Conservation (phyloP, 64 coral and sea anemone species). For the Stylophora pistillata region DNA sequence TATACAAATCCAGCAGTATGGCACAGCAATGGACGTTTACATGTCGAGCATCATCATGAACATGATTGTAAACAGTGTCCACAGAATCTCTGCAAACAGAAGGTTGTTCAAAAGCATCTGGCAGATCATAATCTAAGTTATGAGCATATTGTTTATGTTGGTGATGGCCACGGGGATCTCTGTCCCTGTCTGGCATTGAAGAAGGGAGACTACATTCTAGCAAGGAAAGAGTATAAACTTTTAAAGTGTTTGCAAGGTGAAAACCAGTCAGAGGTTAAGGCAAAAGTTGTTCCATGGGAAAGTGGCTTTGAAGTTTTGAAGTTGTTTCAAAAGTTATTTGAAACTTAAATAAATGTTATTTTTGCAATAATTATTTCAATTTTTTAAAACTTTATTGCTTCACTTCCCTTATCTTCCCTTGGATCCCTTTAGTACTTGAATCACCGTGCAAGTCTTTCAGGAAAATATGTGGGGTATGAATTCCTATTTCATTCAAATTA, state of each 20-base stretch:
- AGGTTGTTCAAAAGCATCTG: conserved; percentile 54
- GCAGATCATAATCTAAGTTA: conserved; percentile 26
- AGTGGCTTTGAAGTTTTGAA: conserved; percentile 85
- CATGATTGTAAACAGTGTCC: conserved; percentile 73
- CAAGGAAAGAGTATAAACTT: conserved; percentile 79
- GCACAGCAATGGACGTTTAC: conserved; percentile 54
- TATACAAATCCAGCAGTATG: conserved; percentile 92
- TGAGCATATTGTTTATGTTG: conserved; percentile 81
- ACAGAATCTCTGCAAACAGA: conserved; percentile 86
- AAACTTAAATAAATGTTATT: neutral
- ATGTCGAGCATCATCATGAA: conserved; percentile 60
- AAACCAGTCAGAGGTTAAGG: conserved; percentile 36
- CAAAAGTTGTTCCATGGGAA: conserved; percentile 80
- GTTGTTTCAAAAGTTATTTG: conserved; percentile 63
- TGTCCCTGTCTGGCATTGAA: conserved; percentile 68
- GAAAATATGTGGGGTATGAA: no score
- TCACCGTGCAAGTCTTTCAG: no score
- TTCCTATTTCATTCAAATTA: no score
- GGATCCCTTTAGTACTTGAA: no score
- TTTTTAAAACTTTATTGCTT: no score
- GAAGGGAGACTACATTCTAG: conserved; percentile 60
- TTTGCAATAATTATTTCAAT: no score
- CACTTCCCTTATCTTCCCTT: no score
- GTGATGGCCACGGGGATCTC: conserved; percentile 86
- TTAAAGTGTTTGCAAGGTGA: conserved; percentile 57